Conservation (phyloP, 2,888 invertebrate species). For the Hirtodrosophila alboralis region DNA sequence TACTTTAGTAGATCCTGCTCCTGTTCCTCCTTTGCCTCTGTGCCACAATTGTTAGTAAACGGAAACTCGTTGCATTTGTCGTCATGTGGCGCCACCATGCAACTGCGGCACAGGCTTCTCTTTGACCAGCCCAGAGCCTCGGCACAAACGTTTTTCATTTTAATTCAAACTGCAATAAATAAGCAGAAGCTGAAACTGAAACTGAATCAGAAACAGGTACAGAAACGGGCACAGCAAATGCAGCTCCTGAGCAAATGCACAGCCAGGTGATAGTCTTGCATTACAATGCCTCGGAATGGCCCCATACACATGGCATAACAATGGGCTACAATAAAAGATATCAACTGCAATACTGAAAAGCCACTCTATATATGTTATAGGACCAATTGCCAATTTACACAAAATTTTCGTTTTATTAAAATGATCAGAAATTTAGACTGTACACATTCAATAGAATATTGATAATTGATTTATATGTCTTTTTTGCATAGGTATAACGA, state of each 20-base stretch:
- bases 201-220: neutral
- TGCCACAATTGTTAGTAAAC: conserved; percentile 47
- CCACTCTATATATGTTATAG: neutral
- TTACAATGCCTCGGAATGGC: conserved; percentile 52
- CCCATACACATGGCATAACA: neutral
- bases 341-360: conserved; percentile 12
- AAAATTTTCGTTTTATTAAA: no score
- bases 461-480: no score
- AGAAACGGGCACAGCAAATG: neutral
- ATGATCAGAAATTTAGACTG: no score
- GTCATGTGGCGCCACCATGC: conserved; percentile 43
- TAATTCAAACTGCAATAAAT: conserved; percentile 71
- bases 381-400: conserved; percentile 43
- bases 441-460: no score
- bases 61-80: conserved; percentile 44
- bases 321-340: conserved; percentile 28
- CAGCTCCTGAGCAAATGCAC: conserved; percentile 45
- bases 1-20: neutral
- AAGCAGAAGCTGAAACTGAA: conserved; percentile 26
- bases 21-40: neutral
- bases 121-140: conserved; percentile 42
- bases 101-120: conserved; percentile 47
- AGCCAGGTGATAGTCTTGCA: conserved; percentile 56
- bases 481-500: no score
- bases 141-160: conserved; percentile 59